These are phyloP conservation scores for Hirtodrosophila alboralis DNA, from an alignment of 2,888 invertebrate genomes.

Conservation along the genomic window DNA sequence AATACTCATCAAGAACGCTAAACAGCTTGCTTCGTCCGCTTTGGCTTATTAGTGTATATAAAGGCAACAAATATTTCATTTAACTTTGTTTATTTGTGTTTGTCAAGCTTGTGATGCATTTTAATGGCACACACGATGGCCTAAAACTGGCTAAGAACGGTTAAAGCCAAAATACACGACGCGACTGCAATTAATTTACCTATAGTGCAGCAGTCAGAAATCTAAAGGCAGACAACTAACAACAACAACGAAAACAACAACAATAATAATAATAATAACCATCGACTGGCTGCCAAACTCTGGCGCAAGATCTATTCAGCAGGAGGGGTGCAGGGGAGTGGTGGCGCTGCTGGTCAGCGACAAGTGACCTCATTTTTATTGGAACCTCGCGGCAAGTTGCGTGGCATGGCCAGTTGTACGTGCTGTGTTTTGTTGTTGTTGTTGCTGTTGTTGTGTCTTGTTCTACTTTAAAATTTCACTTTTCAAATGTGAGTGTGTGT, in stretches of 20 bases:
- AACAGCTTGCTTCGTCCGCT: not conserved
- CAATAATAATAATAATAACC: slow-evolving; percentile 21
- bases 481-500: slow-evolving; percentile 59
- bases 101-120: slow-evolving; percentile 71
- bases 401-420: slow-evolving; percentile 52
- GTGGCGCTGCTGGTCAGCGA: slow-evolving; percentile 60
- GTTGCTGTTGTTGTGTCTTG: slow-evolving; percentile 44
- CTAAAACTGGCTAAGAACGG: slow-evolving; percentile 63
- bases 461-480: slow-evolving; percentile 76
- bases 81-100: slow-evolving; percentile 34
- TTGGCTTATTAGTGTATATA: not conserved
- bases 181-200: slow-evolving; percentile 77
- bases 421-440: slow-evolving; percentile 46
- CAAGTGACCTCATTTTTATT: slow-evolving; percentile 75
- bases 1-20: too few species aligned
- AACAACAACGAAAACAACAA: slow-evolving; percentile 36
- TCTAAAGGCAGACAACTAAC: slow-evolving; percentile 37
- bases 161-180: slow-evolving; percentile 59
- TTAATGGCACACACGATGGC: slow-evolving; percentile 66
- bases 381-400: slow-evolving; percentile 69
- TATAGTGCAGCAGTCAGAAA: slow-evolving; percentile 64
- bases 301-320: slow-evolving; percentile 59
- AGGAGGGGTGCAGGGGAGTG: slow-evolving; percentile 11
- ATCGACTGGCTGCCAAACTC: slow-evolving; percentile 34
- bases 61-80: slow-evolving; percentile 10